Conservation (phyloP, 2,888 invertebrate species). For the Diaprepes abbreviatus region DNA sequence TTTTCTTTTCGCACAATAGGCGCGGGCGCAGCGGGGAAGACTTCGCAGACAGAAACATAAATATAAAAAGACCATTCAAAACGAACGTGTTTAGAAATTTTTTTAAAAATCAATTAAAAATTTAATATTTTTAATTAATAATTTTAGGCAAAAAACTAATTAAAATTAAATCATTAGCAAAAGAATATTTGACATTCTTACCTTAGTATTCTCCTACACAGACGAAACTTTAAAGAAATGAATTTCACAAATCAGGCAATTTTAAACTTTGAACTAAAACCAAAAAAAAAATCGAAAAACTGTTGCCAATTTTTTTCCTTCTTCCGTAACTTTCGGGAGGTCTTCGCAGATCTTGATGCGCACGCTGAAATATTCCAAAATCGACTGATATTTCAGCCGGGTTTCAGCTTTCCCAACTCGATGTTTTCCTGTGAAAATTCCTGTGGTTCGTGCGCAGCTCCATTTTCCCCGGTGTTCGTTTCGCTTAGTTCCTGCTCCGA, state of each 20-base stretch:
- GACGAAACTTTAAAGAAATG: conserved; percentile 2
- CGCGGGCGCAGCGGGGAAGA: background rate
- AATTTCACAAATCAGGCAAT: too few relatives aligned
- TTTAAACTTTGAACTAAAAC: too few relatives aligned
- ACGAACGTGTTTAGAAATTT: too few relatives aligned
- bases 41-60: too few relatives aligned
- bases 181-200: background rate
- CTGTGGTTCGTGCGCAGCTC: conserved; percentile 25
- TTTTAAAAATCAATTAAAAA: too few relatives aligned
- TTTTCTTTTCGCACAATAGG: background rate
- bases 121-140: too few relatives aligned
- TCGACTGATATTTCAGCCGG: conserved; percentile 37
- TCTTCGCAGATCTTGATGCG: background rate
- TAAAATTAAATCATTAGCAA: too few relatives aligned
- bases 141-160: too few relatives aligned
- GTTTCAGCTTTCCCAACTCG: conserved; percentile 24
- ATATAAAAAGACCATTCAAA: too few relatives aligned
- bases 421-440: conserved; percentile 35
- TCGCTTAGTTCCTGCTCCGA: background rate
- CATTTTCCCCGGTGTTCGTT: conserved; percentile 14
- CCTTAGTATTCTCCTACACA: background rate
- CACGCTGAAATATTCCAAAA: conserved; percentile 7
- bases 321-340: background rate
- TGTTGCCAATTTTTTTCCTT: background rate
- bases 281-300: background rate